Evolutionary conservation across 2,888 invertebrate genomes (phyloP), one percentile per base, ranked within the genome.

Genomic region (Dryococelus australis): DNA sequence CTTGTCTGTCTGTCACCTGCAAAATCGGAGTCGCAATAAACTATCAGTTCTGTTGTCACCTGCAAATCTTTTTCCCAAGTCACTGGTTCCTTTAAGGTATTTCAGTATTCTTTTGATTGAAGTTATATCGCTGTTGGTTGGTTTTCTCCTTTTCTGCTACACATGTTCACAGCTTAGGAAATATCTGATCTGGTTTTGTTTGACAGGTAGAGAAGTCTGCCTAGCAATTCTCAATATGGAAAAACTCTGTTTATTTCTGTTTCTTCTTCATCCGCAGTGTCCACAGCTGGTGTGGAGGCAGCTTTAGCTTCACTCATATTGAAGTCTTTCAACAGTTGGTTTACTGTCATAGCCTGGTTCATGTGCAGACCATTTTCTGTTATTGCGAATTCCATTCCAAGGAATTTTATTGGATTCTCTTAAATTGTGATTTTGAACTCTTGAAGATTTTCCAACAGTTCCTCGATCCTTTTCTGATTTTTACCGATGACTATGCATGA

Each of bases 171-270:
- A 20, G 20, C 65, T 12, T 24, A 65, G 10, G 65, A 65, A 6
- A 65, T 65, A 65, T 65, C 13, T 65, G 20, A 16, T 65, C 65
- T 65, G 8, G 65, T 65, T 65, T 65, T 65, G 16, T 65, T 65
- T 65, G 65, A 20, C 65, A 65, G 65, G 65, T 65, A 65, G 65
- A 65, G 65, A 65, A 65, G 65, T 65, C 65, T 65, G 65, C 65
- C 65, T 20, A 65, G 20, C 65, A 65, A 16, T 65, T 65, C n/a
- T n/a, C n/a, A n/a, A n/a, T n/a, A n/a, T n/a, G n/a, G n/a, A n/a
- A n/a, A n/a, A n/a, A n/a, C n/a, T n/a, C n/a, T n/a, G n/a, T n/a
- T n/a, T n/a, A n/a, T n/a, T n/a, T n/a, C n/a, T n/a, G n/a, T n/a
- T n/a, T n/a, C n/a, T n/a, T n/a, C n/a, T n/a, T n/a, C n/a, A n/a